Evolutionary conservation across 2,888 invertebrate genomes (phyloP), one percentile per base, ranked within the genome.

Genomic region (Drosophila pegasa): DNA sequence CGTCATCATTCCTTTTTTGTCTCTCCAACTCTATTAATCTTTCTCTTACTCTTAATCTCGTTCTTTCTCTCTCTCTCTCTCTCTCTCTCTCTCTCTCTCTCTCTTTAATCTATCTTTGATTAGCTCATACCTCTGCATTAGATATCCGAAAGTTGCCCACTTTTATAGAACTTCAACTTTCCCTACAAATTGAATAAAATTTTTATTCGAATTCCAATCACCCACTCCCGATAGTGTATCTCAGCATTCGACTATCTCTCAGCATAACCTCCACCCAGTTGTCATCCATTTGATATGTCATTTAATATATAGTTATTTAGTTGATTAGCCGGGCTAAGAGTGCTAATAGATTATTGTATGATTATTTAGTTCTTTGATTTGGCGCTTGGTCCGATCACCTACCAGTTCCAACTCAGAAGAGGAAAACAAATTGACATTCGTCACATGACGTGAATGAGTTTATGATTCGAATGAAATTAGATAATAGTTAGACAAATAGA

Each of bases 401-500:
- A 29, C 33, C 25, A 48, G 4, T 16, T 40, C 29, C 47, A 57
- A 62, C n/a, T n/a, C n/a, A n/a, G n/a, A 58, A 58, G 47, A 54
- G 4, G 20, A 8, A 16, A 8, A 25, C n/a, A n/a, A n/a, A n/a
- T n/a, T n/a, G n/a, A 35, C 14, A 18, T 29, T 59, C 45, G 51
- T 78, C 74, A 72, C 59, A 66, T 66, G 74, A 60, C 41, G 25
- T 5, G 25, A 45, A 29, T 18, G 43, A 8, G 16, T 20, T 40
- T 9, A 25, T 20, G 16, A 37, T 48, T 16, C 51, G 7, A 47
- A 37, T 35, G 47, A 47, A 57, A 60, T 75, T 57, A 59, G 66
- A 50, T 60, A 72, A 72, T 31, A 54, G 35, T 51, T 47, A 48
- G 56, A 57, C 48, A 66, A 78, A 78, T 59, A 59, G 67, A 57